Evolutionary conservation across 2,113 vertebrate species (phyloP).

Genomic region (Phasianus colchicus): DNA sequence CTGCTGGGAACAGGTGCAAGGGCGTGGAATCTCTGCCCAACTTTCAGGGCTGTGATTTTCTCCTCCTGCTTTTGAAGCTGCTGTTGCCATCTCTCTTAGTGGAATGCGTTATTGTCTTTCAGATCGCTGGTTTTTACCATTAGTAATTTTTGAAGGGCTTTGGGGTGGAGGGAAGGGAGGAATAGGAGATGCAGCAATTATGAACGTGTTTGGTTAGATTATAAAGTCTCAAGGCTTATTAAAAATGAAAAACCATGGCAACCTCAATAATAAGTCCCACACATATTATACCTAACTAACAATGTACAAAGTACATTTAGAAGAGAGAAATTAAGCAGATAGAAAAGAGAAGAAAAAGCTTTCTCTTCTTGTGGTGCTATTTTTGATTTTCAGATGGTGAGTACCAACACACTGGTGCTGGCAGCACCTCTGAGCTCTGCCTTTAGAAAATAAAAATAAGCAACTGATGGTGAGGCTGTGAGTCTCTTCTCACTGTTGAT

Average conservation of each 20-base stretch:
- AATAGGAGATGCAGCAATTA: conserved; percentile 59
- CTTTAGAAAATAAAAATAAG: neutral
- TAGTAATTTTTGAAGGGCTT: conserved; percentile 42
- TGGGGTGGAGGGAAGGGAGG: neutral
- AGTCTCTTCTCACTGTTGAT: neutral
- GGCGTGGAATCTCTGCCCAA: neutral
- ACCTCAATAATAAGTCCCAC: conserved; percentile 72
- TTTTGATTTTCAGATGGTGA: conserved; percentile 47
- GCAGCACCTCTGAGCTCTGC: neutral
- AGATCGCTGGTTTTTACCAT: conserved; percentile 27
- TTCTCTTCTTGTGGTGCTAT: neutral
- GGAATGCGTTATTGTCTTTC: conserved; percentile 33
- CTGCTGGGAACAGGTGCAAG: neutral
- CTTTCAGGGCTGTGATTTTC: neutral
- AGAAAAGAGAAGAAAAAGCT: conserved; percentile 8
- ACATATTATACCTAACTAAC: conserved; percentile 68
- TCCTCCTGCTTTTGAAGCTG: neutral
- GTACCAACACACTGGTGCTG: neutral
- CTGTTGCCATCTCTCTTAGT: conserved; percentile 27
- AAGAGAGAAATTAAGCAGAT: conserved; percentile 56
- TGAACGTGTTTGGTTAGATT: conserved; percentile 69
- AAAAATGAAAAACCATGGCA: conserved; percentile 78
- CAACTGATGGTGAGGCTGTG: neutral
- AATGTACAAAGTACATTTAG: conserved; percentile 60
- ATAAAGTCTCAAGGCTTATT: conserved; percentile 70